Percentiles rank a stretch among this genome's conserved stretches.
These are phyloP conservation scores for Ennomos erosarius DNA, from an alignment of 2,888 invertebrate species.

Conservation along the genomic window DNA sequence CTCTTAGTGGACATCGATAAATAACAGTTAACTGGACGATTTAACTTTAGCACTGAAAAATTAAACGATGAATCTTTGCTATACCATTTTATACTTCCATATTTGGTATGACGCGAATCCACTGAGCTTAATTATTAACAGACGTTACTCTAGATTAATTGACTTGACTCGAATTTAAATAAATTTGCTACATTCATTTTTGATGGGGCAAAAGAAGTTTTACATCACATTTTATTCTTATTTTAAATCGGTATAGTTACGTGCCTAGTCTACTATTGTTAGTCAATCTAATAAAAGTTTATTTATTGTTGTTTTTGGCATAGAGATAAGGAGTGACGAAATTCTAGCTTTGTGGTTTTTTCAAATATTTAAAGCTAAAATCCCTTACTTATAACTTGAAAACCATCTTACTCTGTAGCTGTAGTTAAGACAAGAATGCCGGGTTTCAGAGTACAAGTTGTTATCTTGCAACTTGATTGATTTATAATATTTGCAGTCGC, in stretches of 20 bases:
- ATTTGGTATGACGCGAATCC: constrained; percentile 38
- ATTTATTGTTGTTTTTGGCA: too few species aligned
- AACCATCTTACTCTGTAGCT: too few species aligned
- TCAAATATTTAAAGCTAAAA: too few species aligned
- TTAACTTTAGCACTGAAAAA: constrained; percentile 69
- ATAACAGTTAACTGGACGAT: constrained; percentile 63
- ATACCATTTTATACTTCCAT: constrained; percentile 44
- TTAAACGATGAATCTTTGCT: constrained; percentile 63
- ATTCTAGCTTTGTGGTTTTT: too few species aligned
- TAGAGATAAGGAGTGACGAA: too few species aligned
- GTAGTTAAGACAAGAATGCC: too few species aligned
- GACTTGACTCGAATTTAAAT: constrained; percentile 3
- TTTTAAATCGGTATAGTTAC: too few species aligned
- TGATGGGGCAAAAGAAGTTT: too few species aligned
- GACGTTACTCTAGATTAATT: constrained; percentile 11
- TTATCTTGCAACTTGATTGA: constrained; percentile 51
- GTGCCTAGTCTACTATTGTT: too few species aligned
- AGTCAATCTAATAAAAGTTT: too few species aligned
- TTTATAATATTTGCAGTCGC: constrained; percentile 59
- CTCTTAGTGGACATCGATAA: constrained; percentile 59
- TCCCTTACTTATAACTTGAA: too few species aligned
- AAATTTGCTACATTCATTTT: neutral
- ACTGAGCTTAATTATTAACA: constrained; percentile 28
- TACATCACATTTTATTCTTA: too few species aligned
- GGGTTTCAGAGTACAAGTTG: constrained; percentile 8